Percentiles rank a stretch among this genome's conserved stretches.
These are phyloP conservation scores for Argyrosomus regius DNA, from an alignment of 2,797 vertebrate species.

Conservation along the genomic window DNA sequence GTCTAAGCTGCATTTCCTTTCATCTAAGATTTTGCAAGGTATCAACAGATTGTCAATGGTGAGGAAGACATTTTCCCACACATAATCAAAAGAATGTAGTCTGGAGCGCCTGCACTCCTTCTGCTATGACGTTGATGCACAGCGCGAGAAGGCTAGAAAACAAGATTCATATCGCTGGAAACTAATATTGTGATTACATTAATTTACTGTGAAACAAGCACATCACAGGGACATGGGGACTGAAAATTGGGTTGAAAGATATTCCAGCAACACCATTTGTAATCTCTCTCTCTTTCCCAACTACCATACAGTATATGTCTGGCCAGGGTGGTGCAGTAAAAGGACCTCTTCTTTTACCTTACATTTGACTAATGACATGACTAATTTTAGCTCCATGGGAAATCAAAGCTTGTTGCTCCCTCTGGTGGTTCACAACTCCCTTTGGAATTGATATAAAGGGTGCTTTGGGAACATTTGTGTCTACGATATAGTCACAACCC, in stretches of 20 bases:
- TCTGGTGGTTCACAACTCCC: slow-evolving; percentile 67
- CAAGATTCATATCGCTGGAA: slow-evolving; percentile 52
- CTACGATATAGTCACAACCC: slow-evolving; percentile 18
- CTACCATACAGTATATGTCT: neutral
- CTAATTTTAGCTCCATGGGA: slow-evolving; percentile 40
- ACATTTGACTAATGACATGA: slow-evolving; percentile 34
- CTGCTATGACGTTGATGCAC: slow-evolving; percentile 22
- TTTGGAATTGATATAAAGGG: slow-evolving; percentile 37
- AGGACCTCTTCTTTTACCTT: slow-evolving; percentile 7
- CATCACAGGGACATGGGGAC: slow-evolving; percentile 13
- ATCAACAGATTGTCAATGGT: slow-evolving; percentile 80
- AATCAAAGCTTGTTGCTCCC: slow-evolving; percentile 70
- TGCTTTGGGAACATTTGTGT: slow-evolving; percentile 17
- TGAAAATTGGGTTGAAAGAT: slow-evolving; percentile 18
- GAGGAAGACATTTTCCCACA: slow-evolving; percentile 75
- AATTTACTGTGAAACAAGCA: slow-evolving; percentile 48
- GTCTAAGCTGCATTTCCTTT: slow-evolving; percentile 78
- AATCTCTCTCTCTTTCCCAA: neutral
- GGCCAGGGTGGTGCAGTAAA: neutral
- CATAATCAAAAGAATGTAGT: slow-evolving; percentile 74
- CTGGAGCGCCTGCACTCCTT: slow-evolving; percentile 38
- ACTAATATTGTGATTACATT: slow-evolving; percentile 54
- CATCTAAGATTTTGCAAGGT: slow-evolving; percentile 79
- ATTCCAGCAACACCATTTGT: neutral
- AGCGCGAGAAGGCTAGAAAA: slow-evolving; percentile 19